Evolutionary conservation across 2,797 vertebrate species (phyloP), one percentile per base, ranked within the genome.

Genomic region (Linurgus olivaceus): DNA sequence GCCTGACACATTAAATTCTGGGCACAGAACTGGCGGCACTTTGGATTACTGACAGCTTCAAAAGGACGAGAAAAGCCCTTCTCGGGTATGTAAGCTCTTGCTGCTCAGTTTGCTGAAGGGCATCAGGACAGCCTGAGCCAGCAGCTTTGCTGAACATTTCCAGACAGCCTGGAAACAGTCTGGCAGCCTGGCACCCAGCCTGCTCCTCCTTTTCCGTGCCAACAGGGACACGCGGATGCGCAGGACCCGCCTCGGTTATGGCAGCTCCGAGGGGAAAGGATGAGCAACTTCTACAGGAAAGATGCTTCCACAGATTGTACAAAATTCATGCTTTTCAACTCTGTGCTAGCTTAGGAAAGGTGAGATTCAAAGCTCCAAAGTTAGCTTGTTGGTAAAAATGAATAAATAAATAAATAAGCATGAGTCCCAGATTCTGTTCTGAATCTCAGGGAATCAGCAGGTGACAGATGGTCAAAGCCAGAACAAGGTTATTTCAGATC

Each of bases 401-500:
- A 63, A 44, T n/a, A 31, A 52, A n/a, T 3, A n/a, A 59, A 21
- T 11, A n/a, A 82, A 45, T 23, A 38, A 45, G 45, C 11, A 47
- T 1, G 0, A 38, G 70, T 65, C 31, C 40, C 88, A 57, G 65
- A 66, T 67, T 82, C 68, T 93, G 93, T 18, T 94, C 90, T 17
- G 89, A 94, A 81, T 86, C 67, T 45, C 84, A 38, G 35, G 81
- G 54, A 87, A 58, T 86, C 94, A 94, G 96, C 93, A 96, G 91
- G 97, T 95, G 88, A 91, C 66, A 91, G 87, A 95, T 77, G 5
- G 21, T 85, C 96, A 89, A 95, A 90, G 72, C 61, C 93, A 73
- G 35, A 95, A 94, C 86, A 91, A 86, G 17, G 44, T 25, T 91
- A 55, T 50, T 92, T 96, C 89, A 76, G 93, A 55, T 38, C 73